These are phyloP conservation scores for Hexactinellida sp. DNA, from an alignment of 37 sponge, comb jelly and placozoan genomes.

Conservation along the genomic window DNA sequence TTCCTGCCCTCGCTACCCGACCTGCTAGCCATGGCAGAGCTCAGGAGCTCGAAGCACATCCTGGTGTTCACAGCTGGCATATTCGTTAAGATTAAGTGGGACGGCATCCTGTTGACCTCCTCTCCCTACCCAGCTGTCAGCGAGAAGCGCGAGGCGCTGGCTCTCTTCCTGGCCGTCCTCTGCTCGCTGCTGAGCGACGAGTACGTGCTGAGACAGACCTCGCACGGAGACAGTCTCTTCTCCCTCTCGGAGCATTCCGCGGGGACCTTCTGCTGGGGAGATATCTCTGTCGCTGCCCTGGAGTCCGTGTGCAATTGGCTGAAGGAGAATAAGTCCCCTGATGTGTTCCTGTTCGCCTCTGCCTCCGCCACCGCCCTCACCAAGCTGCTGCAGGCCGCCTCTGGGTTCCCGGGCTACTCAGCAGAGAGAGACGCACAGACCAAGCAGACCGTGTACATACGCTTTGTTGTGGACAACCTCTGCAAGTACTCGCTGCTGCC, in stretches of 20 bases:
- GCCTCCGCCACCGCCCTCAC: not conserved
- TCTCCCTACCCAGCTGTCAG: not conserved
- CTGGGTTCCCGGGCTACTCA: not conserved
- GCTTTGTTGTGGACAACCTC: not conserved
- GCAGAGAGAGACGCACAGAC: not conserved
- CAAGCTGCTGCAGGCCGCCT: not conserved
- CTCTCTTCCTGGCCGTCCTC: not conserved
- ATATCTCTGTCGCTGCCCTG: not conserved
- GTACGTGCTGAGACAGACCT: not conserved
- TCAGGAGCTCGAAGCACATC: not conserved
- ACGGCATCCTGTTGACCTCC: constrained; percentile 5
- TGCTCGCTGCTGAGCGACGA: not conserved
- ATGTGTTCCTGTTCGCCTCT: not conserved
- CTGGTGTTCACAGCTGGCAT: constrained; percentile 49
- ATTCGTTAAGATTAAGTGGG: constrained; percentile 46
- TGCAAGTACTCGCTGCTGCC: not conserved
- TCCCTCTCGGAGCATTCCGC: not conserved
- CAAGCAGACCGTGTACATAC: not conserved
- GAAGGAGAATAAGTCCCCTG: not conserved
- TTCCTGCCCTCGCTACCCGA: constrained; percentile 44
- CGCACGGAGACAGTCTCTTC: not conserved
- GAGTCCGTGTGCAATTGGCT: not conserved
- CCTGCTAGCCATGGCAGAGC: constrained; percentile 53
- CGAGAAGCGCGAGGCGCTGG: not conserved
- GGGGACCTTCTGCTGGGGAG: not conserved